Evolutionary conservation across 2,113 vertebrate species (phyloP).

Genomic region (Caloenas nicobarica): DNA sequence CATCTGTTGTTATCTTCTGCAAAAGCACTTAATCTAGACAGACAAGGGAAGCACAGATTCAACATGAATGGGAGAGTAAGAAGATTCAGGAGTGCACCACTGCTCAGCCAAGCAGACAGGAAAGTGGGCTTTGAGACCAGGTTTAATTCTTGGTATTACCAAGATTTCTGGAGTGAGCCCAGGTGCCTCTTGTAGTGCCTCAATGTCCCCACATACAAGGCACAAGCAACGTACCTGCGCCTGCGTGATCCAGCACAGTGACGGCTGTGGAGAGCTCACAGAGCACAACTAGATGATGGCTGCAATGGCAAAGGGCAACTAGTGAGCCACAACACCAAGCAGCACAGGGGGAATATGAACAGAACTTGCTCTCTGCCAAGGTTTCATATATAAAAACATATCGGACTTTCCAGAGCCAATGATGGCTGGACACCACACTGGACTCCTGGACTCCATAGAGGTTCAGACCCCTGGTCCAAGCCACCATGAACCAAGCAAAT

Average conservation of each 20-base stretch:
- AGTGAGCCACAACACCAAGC: background rate
- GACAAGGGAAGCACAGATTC: background rate
- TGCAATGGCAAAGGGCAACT: background rate
- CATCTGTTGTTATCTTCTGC: constrained; percentile 34
- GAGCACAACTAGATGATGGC: background rate
- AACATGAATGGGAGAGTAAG: background rate
- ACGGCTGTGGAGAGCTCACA: background rate
- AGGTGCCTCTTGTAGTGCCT: background rate
- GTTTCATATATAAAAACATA: background rate
- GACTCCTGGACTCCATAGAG: background rate
- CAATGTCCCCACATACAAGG: background rate
- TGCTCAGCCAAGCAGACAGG: background rate
- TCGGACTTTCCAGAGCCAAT: background rate
- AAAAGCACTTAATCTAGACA: background rate
- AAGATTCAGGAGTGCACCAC: background rate
- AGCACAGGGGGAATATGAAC: background rate
- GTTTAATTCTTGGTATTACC: background rate
- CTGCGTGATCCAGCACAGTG: fast-evolving
- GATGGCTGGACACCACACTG: background rate
- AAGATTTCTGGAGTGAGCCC: background rate
- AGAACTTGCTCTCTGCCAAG: background rate
- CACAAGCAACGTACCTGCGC: background rate
- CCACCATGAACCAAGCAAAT: background rate
- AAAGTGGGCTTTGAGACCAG: background rate
- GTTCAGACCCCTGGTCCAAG: background rate